These are phyloP conservation scores for Acestrorhynchus altus DNA, from an alignment of 2,797 vertebrate genomes.

Conservation along the genomic window DNA sequence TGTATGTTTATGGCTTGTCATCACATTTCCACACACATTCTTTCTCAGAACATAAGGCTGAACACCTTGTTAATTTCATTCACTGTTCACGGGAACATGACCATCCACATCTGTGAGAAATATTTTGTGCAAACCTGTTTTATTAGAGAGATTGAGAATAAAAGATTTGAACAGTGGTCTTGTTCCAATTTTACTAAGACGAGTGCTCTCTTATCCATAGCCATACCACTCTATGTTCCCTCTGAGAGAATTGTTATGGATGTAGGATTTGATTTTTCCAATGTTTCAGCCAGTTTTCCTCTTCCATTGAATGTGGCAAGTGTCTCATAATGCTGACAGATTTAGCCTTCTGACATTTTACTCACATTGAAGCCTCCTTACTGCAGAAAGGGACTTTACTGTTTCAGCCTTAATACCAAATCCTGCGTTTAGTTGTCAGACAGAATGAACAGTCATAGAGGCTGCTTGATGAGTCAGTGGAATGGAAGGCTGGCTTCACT, in stretches of 20 bases:
- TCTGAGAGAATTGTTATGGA: constrained; percentile 43
- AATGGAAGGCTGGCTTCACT: neutral
- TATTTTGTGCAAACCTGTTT: constrained; percentile 41
- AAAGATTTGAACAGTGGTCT: constrained; percentile 14
- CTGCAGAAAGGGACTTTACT: neutral
- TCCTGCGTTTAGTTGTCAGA: neutral
- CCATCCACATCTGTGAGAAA: constrained; percentile 57
- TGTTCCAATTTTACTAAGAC: constrained; percentile 46
- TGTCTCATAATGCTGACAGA: constrained; percentile 53
- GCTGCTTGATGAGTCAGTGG: neutral
- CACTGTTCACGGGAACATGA: constrained; percentile 35
- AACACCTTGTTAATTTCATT: constrained; percentile 44
- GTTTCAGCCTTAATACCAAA: constrained; percentile 16
- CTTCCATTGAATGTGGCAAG: constrained; percentile 49
- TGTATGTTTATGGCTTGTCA: constrained; percentile 30
- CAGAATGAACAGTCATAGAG: neutral
- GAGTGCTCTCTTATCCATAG: constrained; percentile 21
- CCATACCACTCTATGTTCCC: constrained; percentile 29
- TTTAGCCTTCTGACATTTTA: constrained; percentile 54
- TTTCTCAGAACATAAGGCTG: constrained; percentile 14
- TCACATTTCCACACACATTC: constrained; percentile 34
- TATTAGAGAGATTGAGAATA: constrained; percentile 16
- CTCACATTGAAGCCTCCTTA: constrained; percentile 2
- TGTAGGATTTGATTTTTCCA: constrained; percentile 58
- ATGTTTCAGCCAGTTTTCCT: constrained; percentile 50